These are phyloP conservation scores for Panthera tigris DNA, from an alignment of 2,113 vertebrate species.

Conservation along the genomic window DNA sequence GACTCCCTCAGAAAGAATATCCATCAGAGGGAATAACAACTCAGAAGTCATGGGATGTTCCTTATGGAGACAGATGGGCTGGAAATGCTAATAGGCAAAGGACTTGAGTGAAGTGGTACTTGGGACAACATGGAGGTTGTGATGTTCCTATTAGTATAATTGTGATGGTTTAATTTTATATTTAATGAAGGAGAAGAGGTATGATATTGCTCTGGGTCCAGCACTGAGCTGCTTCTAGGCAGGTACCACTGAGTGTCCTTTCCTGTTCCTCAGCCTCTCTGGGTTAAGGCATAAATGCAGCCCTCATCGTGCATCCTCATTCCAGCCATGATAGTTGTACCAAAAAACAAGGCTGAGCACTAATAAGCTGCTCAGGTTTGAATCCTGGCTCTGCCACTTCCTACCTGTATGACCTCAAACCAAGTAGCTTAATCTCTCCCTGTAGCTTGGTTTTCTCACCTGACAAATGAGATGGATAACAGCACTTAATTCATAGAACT, in stretches of 20 bases:
- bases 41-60: neutral
- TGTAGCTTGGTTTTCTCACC: neutral
- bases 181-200: neutral
- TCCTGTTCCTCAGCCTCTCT: neutral
- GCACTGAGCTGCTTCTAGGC: neutral
- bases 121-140: neutral
- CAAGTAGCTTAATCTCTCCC: neutral
- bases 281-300: neutral
- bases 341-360: neutral
- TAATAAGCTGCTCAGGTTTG: neutral
- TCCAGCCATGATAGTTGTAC: rapidly evolving
- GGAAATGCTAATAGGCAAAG: neutral
- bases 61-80: neutral
- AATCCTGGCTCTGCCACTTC: slow-evolving; percentile 8
- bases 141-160: neutral
- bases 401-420: neutral
- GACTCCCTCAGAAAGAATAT: neutral
- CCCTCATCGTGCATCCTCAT: neutral
- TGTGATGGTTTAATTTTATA: neutral
- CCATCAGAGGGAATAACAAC: neutral
- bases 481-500: neutral
- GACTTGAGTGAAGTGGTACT: neutral
- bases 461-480: neutral
- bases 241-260: neutral
- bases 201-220: neutral